Evolutionary conservation across 1,140 invertebrate species (phyloP).

Genomic region (Nasonia vitripennis): DNA sequence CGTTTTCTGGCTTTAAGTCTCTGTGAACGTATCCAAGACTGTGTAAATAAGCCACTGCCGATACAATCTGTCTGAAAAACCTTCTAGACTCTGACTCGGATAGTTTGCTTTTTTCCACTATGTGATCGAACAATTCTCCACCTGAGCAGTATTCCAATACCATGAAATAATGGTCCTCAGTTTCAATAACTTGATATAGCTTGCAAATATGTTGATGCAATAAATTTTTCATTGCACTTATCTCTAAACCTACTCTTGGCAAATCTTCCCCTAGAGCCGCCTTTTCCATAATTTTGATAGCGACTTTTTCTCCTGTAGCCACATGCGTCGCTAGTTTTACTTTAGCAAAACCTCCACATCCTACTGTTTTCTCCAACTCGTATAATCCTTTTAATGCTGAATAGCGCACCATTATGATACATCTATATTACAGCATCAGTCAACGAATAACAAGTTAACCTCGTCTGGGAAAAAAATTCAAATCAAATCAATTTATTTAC

Average conservation of each 20-base stretch:
- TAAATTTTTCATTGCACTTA: slow-evolving; percentile 87
- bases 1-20: slow-evolving; percentile 91
- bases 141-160: slow-evolving; percentile 89
- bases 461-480: too few species aligned
- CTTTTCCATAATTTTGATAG: slow-evolving; percentile 93
- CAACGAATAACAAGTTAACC: neutral
- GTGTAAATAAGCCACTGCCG: slow-evolving; percentile 87
- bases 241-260: slow-evolving; percentile 85
- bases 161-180: slow-evolving; percentile 81
- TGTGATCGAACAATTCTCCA: slow-evolving; percentile 91
- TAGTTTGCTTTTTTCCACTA: slow-evolving; percentile 83
- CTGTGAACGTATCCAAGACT: slow-evolving; percentile 85
- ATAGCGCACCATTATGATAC: slow-evolving; percentile 74
- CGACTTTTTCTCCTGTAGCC: slow-evolving; percentile 87
- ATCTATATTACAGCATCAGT: neutral
- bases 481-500: too few species aligned
- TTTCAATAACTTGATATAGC: slow-evolving; percentile 89
- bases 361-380: slow-evolving; percentile 84
- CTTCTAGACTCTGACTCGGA: slow-evolving; percentile 82
- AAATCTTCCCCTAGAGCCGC: slow-evolving; percentile 84
- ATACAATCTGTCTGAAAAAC: slow-evolving; percentile 87
- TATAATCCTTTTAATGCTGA: slow-evolving; percentile 79
- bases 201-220: slow-evolving; percentile 90
- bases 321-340: slow-evolving; percentile 87
- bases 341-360: slow-evolving; percentile 87